Percentiles rank a stretch among this genome's conserved stretches.
Evolutionary conservation across 2,797 vertebrate species (phyloP).

Genomic region (Brotula barbata): DNA sequence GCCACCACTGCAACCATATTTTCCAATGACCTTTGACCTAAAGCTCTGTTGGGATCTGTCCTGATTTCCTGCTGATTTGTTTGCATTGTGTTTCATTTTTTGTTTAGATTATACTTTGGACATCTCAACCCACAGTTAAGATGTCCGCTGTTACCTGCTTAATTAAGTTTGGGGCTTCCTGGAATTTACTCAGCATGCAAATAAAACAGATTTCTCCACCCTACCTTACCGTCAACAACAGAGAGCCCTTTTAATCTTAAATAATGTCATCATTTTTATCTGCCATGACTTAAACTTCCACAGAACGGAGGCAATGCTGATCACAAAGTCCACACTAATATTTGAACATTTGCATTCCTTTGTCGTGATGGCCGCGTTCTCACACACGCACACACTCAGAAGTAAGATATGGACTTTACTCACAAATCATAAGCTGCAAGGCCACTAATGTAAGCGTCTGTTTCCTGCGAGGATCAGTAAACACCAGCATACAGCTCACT

Average conservation of each 20-base stretch:
- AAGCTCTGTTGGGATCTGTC: background rate
- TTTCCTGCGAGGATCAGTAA: constrained; percentile 75
- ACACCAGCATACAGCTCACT: constrained; percentile 65
- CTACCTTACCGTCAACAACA: no score
- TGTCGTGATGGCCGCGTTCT: constrained; percentile 21
- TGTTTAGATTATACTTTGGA: no score
- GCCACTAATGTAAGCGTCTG: constrained; percentile 64
- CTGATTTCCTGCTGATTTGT: background rate
- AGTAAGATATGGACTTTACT: constrained; percentile 66
- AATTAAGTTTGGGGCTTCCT: no score
- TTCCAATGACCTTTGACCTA: constrained; percentile 1
- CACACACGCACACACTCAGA: constrained; percentile 25
- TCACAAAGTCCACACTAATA: constrained; percentile 2
- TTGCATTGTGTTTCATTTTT: no score
- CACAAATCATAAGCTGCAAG: constrained; percentile 44
- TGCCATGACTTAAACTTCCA: background rate
- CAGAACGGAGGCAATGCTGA: constrained; percentile 10
- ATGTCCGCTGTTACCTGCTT: no score
- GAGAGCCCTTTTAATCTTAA: no score
- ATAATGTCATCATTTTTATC: no score
- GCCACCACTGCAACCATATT: background rate
- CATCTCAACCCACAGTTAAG: no score
- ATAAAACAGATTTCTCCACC: no score
- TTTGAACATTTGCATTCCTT: constrained; percentile 49
- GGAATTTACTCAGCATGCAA: no score